A percentile compares a stretch with the other conserved stretches of the same genome.
Evolutionary conservation across 2,888 invertebrate species (phyloP).

Genomic region (Polydrusus cervinus): DNA sequence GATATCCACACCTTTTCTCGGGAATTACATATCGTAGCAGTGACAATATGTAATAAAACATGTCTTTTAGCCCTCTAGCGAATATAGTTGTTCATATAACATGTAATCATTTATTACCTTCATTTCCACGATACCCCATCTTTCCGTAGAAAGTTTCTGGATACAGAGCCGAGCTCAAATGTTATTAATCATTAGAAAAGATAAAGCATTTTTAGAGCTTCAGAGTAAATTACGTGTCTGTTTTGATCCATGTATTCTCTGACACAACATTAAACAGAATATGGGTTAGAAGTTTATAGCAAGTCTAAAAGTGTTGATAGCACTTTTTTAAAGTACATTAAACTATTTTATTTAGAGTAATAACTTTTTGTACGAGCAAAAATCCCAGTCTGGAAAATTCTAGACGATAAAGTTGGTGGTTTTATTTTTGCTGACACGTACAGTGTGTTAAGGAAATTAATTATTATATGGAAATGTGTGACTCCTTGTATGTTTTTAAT

Average conservation of each 20-base stretch:
- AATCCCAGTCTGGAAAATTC: too few species aligned
- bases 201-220: slow-evolving; percentile 17
- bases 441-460: too few species aligned
- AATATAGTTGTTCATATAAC: slow-evolving; percentile 1
- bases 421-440: too few species aligned
- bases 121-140: background rate
- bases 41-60: too few species aligned
- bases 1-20: too few species aligned
- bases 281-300: background rate
- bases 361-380: too few species aligned
- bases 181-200: slow-evolving; percentile 12
- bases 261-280: background rate
- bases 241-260: slow-evolving; percentile 10
- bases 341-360: background rate
- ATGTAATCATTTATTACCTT: background rate
- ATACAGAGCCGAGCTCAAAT: background rate
- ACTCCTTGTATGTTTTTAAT: too few species aligned
- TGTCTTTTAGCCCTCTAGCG: background rate
- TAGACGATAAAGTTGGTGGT: too few species aligned
- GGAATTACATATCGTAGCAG: too few species aligned
- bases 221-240: slow-evolving; percentile 12
- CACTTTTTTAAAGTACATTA: background rate
- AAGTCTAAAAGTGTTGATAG: background rate
- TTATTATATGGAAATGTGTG: too few species aligned
- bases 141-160: slow-evolving; percentile 1